Conservation (phyloP, 2,113 vertebrate species). For the Salvelinus sp. region DNA sequence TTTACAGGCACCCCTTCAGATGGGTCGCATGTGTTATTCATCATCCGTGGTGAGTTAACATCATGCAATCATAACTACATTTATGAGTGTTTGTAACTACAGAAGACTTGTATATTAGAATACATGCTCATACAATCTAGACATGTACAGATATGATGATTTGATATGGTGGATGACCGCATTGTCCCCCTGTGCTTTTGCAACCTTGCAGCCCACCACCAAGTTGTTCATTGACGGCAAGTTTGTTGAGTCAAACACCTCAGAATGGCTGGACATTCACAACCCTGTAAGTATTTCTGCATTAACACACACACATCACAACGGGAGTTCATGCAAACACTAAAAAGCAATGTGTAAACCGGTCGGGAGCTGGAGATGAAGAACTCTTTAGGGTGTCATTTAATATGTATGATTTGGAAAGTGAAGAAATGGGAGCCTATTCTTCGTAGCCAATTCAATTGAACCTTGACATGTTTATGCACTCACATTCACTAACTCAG, state of each 20-base stretch:
- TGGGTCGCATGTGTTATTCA: slow-evolving; percentile 69
- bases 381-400: neutral
- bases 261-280: slow-evolving; percentile 94
- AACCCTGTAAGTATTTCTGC: slow-evolving; percentile 87
- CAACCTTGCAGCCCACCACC: slow-evolving; percentile 81
- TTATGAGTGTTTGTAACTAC: neutral
- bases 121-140: neutral
- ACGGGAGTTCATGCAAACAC: neutral
- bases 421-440: slow-evolving; percentile 1
- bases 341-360: no score
- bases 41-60: slow-evolving; percentile 65
- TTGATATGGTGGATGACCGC: neutral
- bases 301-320: neutral
- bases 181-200: slow-evolving; percentile 34
- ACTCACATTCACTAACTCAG: neutral
- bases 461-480: neutral
- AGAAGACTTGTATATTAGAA: neutral
- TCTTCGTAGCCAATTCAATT: neutral
- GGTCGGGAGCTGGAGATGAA: neutral
- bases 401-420: neutral
- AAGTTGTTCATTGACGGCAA: slow-evolving; percentile 98
- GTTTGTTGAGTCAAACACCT: slow-evolving; percentile 91
- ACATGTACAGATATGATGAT: neutral
- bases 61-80: neutral
- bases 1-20: slow-evolving; percentile 57